phyloP scores from a whole-genome alignment of 2,113 vertebrate species.

The Osmerus eperlanus region DNA sequence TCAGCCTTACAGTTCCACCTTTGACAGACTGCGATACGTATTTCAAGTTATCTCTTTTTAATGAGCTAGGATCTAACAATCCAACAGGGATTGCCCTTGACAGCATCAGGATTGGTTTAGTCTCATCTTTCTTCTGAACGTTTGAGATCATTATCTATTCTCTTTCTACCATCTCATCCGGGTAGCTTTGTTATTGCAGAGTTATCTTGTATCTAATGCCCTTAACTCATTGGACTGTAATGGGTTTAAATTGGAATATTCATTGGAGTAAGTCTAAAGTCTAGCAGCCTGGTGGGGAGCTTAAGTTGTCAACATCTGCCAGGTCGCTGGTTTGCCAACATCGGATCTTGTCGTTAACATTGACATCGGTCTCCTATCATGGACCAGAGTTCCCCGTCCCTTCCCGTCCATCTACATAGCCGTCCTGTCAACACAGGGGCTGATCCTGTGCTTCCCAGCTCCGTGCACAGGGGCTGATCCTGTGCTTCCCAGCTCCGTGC shows the following conservation, averaged over 20 bases:
- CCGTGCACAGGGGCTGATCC: no score
- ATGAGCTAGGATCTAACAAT: not conserved
- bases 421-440: no score
- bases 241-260: slow-evolving; percentile 22
- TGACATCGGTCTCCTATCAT: no score
- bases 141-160: slow-evolving; percentile 13
- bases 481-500: no score
- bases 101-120: slow-evolving; percentile 2
- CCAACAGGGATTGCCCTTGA: not conserved
- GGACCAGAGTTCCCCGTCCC: no score
- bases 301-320: no score
- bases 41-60: not conserved
- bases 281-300: no score
- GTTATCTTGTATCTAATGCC: not conserved
- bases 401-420: no score
- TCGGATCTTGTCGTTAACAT: no score
- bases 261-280: not conserved
- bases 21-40: not conserved
- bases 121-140: slow-evolving; percentile 13
- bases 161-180: slow-evolving; percentile 5
- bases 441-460: no score
- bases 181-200: slow-evolving; percentile 1
- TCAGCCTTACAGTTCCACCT: not conserved
- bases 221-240: not conserved
- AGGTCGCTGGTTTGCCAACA: no score